Evolutionary conservation across 2,797 vertebrate genomes (phyloP), one percentile per base, ranked within the genome.

Genomic region (Glyptemys insculpta): DNA sequence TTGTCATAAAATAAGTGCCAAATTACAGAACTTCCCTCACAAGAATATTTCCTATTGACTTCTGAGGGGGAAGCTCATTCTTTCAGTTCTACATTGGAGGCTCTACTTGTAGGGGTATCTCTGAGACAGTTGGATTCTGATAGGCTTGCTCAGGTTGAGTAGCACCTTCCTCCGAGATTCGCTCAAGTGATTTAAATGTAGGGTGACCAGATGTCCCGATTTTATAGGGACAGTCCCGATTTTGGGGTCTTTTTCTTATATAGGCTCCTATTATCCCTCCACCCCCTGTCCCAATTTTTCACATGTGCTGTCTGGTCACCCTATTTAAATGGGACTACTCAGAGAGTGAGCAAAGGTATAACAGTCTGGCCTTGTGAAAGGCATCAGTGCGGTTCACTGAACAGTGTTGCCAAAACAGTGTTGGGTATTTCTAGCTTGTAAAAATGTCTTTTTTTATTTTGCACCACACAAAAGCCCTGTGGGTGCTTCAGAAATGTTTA

Each of bases 301-400:
- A 50, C 14, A 50, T 50, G 15, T 50, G 49, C 49, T 50, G 49
- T 50, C 49, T 50, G 49, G 49, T 50, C 49, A 50, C 49, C 49
- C 49, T 50, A 15, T 15, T 50, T 50, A 50, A 50, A 50, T 50
- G 14, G 49, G 14, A 50, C 49, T 50, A 50, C 49, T 50, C 14
- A 50, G 14, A 15, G 49, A 50, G 23, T 4, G 34, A 16, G 62
- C 62, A n/a, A 15, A 29, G 34, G 10, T 31, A 27, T 12, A 27
- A 31, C 1, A 0, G 1, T 50, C 7, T 62, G 1, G 29, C 56
- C 57, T 25, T 79, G 49, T 25, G 15, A 1, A 0, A 74, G 34
- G 21, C 72, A 74, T 27, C 19, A 44, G 74, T 37, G 87, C 34
- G 37, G 12, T 50, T 85, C 79, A 53, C 0, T 1, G 6, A 74